Percentiles rank a stretch among this genome's conserved stretches.
Evolutionary conservation across 2,888 invertebrate species (phyloP).

Genomic region (Zonitis immaculata): DNA sequence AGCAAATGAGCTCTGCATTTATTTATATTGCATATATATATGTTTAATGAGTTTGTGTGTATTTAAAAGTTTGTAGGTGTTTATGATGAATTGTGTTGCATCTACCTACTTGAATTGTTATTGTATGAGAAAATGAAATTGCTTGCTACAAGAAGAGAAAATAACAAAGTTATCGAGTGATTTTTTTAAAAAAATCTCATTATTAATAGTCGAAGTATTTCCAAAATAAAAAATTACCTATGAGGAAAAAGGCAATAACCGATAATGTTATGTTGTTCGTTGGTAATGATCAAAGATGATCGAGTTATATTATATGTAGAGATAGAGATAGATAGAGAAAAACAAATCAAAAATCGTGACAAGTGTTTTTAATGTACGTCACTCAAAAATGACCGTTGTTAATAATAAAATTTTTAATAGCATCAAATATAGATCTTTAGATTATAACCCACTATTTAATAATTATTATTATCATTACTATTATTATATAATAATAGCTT

Average conservation of each 20-base stretch:
- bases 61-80: conserved; percentile 3
- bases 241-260: conserved; percentile 2
- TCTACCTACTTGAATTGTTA: conserved; percentile 5
- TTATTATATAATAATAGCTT: conserved; percentile 19
- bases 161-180: conserved; percentile 13
- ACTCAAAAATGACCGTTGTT: conserved; percentile 27
- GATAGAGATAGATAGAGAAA: conserved; percentile 5
- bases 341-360: conserved; percentile 31
- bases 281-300: neutral
- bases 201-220: too few species aligned
- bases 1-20: too few species aligned
- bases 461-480: too few species aligned
- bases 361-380: conserved; percentile 27
- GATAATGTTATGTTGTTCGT: neutral
- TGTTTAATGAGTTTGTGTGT: conserved; percentile 1
- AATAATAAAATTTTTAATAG: conserved; percentile 30
- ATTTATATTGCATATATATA: conserved; percentile 4
- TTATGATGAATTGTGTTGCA: conserved; percentile 3
- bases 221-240: too few species aligned
- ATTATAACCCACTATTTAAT: conserved; percentile 14
- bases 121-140: conserved; percentile 1
- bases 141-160: conserved; percentile 6
- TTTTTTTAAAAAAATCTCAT: too few species aligned
- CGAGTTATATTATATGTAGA: too few species aligned
- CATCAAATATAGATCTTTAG: conserved; percentile 24